Base-by-base conservation (phyloP, 2,113 vertebrate species). In the Tachysurus fulvidraco region DNA sequence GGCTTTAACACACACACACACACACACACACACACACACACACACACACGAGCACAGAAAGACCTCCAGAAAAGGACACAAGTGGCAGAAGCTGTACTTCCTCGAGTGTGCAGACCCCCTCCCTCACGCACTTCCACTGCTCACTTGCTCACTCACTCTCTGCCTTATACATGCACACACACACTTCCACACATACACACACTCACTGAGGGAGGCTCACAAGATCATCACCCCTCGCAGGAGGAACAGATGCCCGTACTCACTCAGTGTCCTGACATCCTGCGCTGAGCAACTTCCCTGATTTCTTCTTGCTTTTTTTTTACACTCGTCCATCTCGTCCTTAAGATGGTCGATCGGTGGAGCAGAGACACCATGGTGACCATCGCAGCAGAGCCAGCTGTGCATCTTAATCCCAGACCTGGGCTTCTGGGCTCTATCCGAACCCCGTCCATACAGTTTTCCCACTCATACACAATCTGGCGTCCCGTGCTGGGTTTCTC, bases 181-280 rank as follows among this genome's bases (percentile, higher is more conserved):
- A 57, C 85, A 83, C 85, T 36, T 54, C 44, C 69, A 14, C 89
- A 83, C 89, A 36, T 52, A 30, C 71, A 74, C 50, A 62, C 28
- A 50, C 77, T 62, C 67, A 30, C 44, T 62, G 54, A 77, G 71
- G 59, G 60, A 59, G 25, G 73, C 83, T 89, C 84, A 50, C 83
- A 86, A 52, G 88, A 90, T 84, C 88, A 92, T 94, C 92, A 94
- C 95, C 84, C 93, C 71, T 89, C 88, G 93, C 93, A 94, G 95
- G 93, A 96, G 95, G 94, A 78, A 94, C 94, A 97, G 93, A 96
- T 95, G 95, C 93, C 95, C 96, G 95, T 97, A 99, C 98, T 99
- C 99, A 99, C 98, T 86, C 87, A 65, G 86, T 77, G 54, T 97
- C 97, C 97, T 96, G 93, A 96, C 95, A 96, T 98, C 97, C 97